A percentile compares a stretch with the other conserved stretches of the same genome.
Conservation (phyloP, 2,797 vertebrate genomes). For the Syncerus caffer region DNA sequence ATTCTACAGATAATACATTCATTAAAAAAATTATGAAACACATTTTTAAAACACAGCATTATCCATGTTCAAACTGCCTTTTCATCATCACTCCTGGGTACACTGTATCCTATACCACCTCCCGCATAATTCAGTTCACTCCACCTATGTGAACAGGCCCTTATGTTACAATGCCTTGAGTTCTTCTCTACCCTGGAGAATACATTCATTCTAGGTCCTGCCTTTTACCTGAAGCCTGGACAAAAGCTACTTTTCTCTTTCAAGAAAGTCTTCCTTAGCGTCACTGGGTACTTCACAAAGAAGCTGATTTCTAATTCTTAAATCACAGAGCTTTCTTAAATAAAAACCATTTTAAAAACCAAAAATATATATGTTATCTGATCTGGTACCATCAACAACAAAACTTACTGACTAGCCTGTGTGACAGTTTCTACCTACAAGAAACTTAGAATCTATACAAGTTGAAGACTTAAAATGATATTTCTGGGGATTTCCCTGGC, state of each 20-base stretch:
- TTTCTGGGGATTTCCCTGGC: background rate
- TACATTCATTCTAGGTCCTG: background rate
- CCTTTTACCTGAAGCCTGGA: background rate
- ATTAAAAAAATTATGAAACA: background rate
- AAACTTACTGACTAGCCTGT: background rate
- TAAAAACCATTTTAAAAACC: background rate
- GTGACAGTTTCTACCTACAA: background rate
- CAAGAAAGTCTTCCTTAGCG: background rate
- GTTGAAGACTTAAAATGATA: background rate
- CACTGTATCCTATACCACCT: background rate
- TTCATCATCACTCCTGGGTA: background rate
- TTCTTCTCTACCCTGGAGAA: background rate
- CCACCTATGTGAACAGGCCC: background rate
- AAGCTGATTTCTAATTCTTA: background rate
- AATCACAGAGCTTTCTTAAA: background rate
- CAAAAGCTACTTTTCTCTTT: background rate
- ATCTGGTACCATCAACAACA: background rate
- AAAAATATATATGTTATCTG: background rate
- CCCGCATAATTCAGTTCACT: background rate
- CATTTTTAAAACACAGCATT: background rate
- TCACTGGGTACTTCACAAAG: background rate
- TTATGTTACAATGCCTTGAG: background rate
- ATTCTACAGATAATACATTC: background rate
- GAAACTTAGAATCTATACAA: background rate
- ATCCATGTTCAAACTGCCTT: background rate